These are phyloP conservation scores for Papilio protenor DNA, from an alignment of 2,888 invertebrate genomes.

Conservation along the genomic window DNA sequence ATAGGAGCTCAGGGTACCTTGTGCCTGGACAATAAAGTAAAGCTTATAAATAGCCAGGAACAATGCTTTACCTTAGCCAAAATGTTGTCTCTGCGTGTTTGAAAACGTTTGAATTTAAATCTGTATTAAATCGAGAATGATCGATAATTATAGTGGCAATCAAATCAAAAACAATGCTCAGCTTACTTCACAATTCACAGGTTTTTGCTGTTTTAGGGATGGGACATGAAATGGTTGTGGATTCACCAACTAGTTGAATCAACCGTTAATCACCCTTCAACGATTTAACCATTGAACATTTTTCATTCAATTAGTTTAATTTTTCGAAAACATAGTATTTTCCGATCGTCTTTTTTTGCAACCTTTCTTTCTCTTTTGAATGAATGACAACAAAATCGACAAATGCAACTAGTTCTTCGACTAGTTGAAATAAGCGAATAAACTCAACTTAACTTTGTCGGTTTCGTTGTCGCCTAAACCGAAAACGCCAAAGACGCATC, in stretches of 20 bases:
- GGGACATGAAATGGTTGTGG: background rate
- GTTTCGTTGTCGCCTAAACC: no score
- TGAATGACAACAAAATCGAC: no score
- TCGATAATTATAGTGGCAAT: background rate
- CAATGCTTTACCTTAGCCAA: conserved; percentile 3
- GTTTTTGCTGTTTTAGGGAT: background rate
- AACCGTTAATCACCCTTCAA: no score
- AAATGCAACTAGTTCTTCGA: no score
- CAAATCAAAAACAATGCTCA: conserved; percentile 11
- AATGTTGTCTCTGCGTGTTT: conserved; percentile 11
- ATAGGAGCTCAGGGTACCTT: conserved; percentile 23
- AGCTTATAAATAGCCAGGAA: conserved; percentile 15
- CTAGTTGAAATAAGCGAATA: no score
- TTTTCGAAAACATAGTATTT: background rate
- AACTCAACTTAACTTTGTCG: no score
- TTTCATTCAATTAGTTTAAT: no score
- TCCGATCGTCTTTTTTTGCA: no score
- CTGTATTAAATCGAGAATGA: conserved; percentile 6
- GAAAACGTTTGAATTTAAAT: background rate
- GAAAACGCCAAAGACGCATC: no score
- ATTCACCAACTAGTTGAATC: no score
- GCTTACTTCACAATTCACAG: background rate
- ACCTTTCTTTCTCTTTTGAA: no score
- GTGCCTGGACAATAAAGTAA: background rate
- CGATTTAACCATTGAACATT: no score